A percentile compares a stretch with the other conserved stretches of the same genome.
Conservation (phyloP, 2,888 invertebrate species). For the Mechanitis messenoides region DNA sequence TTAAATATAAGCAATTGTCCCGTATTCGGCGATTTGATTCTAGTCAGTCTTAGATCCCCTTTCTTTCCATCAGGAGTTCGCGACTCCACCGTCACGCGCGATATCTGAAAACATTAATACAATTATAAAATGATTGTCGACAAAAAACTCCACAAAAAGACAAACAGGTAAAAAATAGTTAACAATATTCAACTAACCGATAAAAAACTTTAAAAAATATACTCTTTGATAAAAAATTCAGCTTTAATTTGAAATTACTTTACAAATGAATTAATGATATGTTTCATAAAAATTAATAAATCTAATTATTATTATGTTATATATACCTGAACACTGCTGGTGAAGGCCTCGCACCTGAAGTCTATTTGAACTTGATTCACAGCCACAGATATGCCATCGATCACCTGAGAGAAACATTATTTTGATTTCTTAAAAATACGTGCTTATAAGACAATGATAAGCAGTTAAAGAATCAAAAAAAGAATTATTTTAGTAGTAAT, state of each 20-base stretch:
- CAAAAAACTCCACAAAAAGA: too few relatives aligned
- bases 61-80: constrained; percentile 93
- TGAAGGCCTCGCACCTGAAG: constrained; percentile 96
- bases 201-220: neutral
- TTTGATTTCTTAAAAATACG: neutral
- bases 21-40: constrained; percentile 91
- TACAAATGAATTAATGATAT: too few relatives aligned
- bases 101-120: constrained; percentile 79
- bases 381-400: constrained; percentile 97
- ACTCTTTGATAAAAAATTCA: neutral
- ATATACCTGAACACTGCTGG: constrained; percentile 93
- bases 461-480: too few relatives aligned
- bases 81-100: constrained; percentile 94
- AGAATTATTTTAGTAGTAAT: too few relatives aligned
- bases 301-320: neutral
- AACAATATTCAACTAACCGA: neutral
- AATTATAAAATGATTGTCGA: neutral
- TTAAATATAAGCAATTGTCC: constrained; percentile 97
- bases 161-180: too few relatives aligned
- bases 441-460: too few relatives aligned
- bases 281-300: too few relatives aligned
- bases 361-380: constrained; percentile 96
- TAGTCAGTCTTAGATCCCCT: constrained; percentile 91
- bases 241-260: too few relatives aligned
- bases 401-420: constrained; percentile 78